These are phyloP conservation scores for Delia radicum DNA, from an alignment of 1,140 invertebrate species.

Conservation along the genomic window DNA sequence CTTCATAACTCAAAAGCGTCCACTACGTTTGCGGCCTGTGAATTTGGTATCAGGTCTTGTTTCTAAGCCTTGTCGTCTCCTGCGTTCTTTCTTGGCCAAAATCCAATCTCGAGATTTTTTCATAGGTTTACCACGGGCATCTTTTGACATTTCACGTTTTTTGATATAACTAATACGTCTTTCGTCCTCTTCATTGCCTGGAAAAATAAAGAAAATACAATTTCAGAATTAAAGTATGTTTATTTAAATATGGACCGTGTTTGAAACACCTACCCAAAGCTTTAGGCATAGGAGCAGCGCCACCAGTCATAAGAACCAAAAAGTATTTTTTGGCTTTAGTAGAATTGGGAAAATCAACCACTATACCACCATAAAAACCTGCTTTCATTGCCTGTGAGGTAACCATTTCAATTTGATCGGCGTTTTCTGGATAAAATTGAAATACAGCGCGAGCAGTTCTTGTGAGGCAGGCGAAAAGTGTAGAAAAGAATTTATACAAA, in stretches of 20 bases:
- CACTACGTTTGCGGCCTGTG: slow-evolving; percentile 78
- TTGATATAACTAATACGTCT: slow-evolving; percentile 59
- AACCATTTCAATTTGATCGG: slow-evolving; percentile 87
- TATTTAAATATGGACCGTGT: too few relatives aligned
- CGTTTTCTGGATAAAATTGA: slow-evolving; percentile 98
- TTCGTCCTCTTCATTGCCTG: slow-evolving; percentile 43
- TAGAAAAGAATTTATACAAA: slow-evolving; percentile 87
- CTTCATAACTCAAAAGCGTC: slow-evolving; percentile 59
- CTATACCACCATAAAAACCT: slow-evolving; percentile 92
- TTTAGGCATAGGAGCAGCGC: slow-evolving; percentile 68
- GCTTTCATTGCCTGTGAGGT: slow-evolving; percentile 94
- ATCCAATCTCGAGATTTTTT: slow-evolving; percentile 89
- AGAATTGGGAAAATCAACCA: slow-evolving; percentile 97
- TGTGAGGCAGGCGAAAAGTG: slow-evolving; percentile 75
- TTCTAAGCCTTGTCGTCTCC: slow-evolving; percentile 81
- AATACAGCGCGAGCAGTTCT: slow-evolving; percentile 90
- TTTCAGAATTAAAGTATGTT: too few relatives aligned
- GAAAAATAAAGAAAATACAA: slow-evolving; percentile 19
- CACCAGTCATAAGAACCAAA: slow-evolving; percentile 91
- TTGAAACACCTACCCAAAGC: slow-evolving; percentile 62
- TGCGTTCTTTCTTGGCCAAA: slow-evolving; percentile 79
- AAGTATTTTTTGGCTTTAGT: slow-evolving; percentile 96
- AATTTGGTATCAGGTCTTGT: slow-evolving; percentile 78
- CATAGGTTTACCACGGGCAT: slow-evolving; percentile 68
- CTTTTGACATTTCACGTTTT: slow-evolving; percentile 65